Evolutionary conservation across 2,888 invertebrate genomes (phyloP).

Genomic region (Dolichopus griseipennis): DNA sequence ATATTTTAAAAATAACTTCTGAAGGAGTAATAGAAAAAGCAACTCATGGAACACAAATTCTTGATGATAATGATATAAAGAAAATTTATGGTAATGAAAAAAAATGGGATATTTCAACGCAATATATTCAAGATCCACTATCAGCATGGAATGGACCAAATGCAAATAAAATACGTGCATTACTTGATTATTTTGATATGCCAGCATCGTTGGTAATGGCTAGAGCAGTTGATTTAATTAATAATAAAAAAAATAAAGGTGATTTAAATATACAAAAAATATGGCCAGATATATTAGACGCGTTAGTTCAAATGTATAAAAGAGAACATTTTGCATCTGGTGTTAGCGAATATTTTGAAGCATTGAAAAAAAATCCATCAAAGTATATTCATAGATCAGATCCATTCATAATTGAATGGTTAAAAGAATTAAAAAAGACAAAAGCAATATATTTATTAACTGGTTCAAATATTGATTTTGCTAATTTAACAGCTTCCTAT

Average conservation of each 20-base stretch:
- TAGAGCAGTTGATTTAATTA: constrained; percentile 55
- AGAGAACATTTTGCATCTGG: constrained; percentile 49
- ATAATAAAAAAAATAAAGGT: constrained; percentile 41
- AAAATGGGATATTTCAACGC: constrained; percentile 49
- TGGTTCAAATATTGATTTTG: constrained; percentile 64
- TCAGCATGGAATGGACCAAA: constrained; percentile 55
- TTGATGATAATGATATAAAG: constrained; percentile 48
- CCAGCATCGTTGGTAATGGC: constrained; percentile 57
- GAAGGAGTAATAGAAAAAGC: constrained; percentile 56
- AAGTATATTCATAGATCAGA: constrained; percentile 53
- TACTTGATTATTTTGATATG: constrained; percentile 67
- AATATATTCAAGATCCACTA: constrained; percentile 49
- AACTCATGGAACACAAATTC: constrained; percentile 55
- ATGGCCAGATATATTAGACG: constrained; percentile 57
- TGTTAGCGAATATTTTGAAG: constrained; percentile 54
- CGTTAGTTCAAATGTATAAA: constrained; percentile 52
- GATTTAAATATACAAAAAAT: constrained; percentile 45
- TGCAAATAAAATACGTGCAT: constrained; percentile 51
- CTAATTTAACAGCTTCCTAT: constrained; percentile 52
- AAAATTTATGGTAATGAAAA: constrained; percentile 50
- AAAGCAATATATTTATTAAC: constrained; percentile 60
- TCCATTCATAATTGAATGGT: constrained; percentile 48
- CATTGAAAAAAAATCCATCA: constrained; percentile 49
- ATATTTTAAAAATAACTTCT: constrained; percentile 53
- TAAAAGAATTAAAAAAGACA: constrained; percentile 48